Evolutionary conservation across 2,113 vertebrate species (phyloP), one percentile per base, ranked within the genome.

Genomic region (Etheostoma spectabile): DNA sequence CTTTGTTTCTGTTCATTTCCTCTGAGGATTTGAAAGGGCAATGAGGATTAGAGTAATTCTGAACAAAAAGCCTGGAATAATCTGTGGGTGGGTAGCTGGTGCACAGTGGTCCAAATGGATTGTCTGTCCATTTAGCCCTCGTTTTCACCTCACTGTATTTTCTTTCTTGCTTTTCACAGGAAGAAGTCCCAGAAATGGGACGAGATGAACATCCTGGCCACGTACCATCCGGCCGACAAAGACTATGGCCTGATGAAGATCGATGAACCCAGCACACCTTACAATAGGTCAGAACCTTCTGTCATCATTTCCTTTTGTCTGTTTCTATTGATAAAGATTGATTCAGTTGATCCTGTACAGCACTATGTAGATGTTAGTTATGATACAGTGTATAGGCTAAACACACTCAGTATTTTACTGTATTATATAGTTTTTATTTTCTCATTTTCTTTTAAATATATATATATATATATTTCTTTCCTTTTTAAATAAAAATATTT

Each of bases 161-260:
- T 60, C 12, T 12, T 33, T 84, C 0, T 42, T 82, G 11, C 2
- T 22, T 80, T 83, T 95, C 85, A 45, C 92, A 99, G 98, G 89
- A 99, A 99, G 93, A 99, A 99, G 83, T 98, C 96, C 0, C 97
- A 98, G 93, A 99, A 98, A 90, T 99, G 98, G 98, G 98, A 99
- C 91, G 98, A 99, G 92, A 99, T 99, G 98, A 99, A 99, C 91
- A 99, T 99, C 92, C 92, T 99, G 83, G 98, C 98, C 10, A 99
- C 98, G 0, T 99, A 99, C 88, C 98, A 99, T 89, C 98, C 98
- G 60, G 93, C 97, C 19, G 97, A 97, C 90, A 99, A 99, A 92
- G 98, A 99, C 91, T 99, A 99, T 48, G 98, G 98, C 48, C 90
- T 99, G 89, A 99, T 99, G 98, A 99, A 99, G 94, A 99, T 99